Base-by-base conservation (phyloP, 2,797 vertebrate genomes). In the Monodelphis domestica region DNA sequence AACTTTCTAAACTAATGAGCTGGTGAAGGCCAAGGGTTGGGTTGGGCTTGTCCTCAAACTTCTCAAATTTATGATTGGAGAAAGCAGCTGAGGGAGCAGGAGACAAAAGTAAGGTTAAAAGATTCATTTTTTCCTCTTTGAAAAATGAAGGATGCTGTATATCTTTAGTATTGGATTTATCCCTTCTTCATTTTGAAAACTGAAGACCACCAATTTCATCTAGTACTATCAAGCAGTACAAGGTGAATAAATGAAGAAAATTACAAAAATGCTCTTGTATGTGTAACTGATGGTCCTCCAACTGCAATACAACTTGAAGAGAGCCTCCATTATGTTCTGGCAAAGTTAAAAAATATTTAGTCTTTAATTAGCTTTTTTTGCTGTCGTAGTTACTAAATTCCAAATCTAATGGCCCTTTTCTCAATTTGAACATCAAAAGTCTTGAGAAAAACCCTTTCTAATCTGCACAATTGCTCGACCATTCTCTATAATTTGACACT, bases 221-320 rank as follows among this genome's bases (percentile, higher is more conserved):
- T 53, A 26, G 33, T 54, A 54, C 21, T 89, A 89, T 52, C 30
- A 92, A 29, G 88, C 94, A 94, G 52, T 29, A 88, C n/a, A 6
- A 78, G 38, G 38, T 59, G 51, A 78, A 70, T 84, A 91, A 17
- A 57, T 88, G 38, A 88, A 93, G 53, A 90, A 54, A 54, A 57
- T 53, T 0, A 24, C 30, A 51, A 4, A 55, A 15, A 29, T 87
- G 33, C 51, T 11, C 56, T 14, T 87, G 90, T 56, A 50, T 53
- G 54, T 50, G 51, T 92, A 3, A 38, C 57, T 95, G 89, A 93
- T 53, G 70, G 63, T 63, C 3, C 21, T 70, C 93, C 84, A 95
- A 94, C 54, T 78, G 89, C 89, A 91, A 84, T 53, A 30, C 89
- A 92, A 91, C 30, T 95, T 93, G 84, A 59, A 95, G 94, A 89